Base-by-base conservation (phyloP, 2,797 vertebrate species). In the Pangasius larnaudii region DNA sequence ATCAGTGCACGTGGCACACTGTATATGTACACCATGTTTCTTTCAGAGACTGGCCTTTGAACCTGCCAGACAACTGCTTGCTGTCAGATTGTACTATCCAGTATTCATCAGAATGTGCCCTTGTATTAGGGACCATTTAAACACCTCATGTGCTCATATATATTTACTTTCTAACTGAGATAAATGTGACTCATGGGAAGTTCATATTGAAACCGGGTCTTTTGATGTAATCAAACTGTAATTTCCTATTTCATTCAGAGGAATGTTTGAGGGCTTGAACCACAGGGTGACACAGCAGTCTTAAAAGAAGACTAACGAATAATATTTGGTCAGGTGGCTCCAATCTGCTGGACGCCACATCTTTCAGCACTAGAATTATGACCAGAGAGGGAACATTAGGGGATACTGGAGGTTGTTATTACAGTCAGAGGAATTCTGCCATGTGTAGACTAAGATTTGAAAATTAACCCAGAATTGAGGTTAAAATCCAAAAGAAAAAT, bases 311-410 rank as follows among this genome's bases (percentile, higher is more conserved):
- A 91, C 86, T 51, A 61, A 85, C 74, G 59, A 87, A 91, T 90
- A 92, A 92, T 92, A 91, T 92, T 93, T 91, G 53, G 83, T 89
- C 88, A 91, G 89, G 85, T 90, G 90, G 88, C 78, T 85, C 75
- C 86, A 86, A 88, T 87, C 83, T 85, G 63, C 84, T 72, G 36
- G 63, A 53, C 84, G 81, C 71, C 75, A 36, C 61, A 82, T 84
- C 86, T 88, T 83, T 87, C n/a, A 80, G 77, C 11, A 58, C 46
- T 27, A 61, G 27, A 69, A 59, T 87, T 85, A 88, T 87, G 78
- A 87, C 39, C n/a, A 61, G 49, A 56, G 51, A 80, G 75, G 33
- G 42, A 86, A 84, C 36, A 74, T 74, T 36, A 58, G 56, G 24
- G 67, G 24, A 85, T 46, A 42, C 53, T 49, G 46, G 13, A n/a